Conservation (phyloP, 2,797 vertebrate genomes). For the Anguilla pacifica region DNA sequence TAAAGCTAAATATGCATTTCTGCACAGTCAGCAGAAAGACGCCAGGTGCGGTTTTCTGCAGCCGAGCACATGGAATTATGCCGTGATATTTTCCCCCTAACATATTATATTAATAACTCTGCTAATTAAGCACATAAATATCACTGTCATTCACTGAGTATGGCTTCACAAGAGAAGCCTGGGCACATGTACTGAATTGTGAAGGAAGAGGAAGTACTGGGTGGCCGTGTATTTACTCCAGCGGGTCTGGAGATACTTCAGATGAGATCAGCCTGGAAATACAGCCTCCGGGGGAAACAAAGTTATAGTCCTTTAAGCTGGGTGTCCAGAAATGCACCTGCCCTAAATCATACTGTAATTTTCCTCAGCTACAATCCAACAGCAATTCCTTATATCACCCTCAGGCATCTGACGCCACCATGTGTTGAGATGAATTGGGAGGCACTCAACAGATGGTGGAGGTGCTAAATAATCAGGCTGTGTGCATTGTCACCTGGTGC, state of each 20-base stretch:
- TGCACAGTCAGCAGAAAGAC: constrained; percentile 28
- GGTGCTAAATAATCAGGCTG: constrained; percentile 28
- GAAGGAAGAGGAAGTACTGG: background rate
- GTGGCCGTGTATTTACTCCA: background rate
- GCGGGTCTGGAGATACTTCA: background rate
- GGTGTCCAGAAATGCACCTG: constrained; percentile 2
- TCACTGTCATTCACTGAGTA: constrained; percentile 8
- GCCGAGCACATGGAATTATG: constrained; percentile 18
- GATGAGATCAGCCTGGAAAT: background rate
- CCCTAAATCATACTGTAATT: constrained; percentile 28
- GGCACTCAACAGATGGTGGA: constrained; percentile 21
- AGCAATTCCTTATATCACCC: constrained; percentile 20
- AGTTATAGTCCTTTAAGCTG: constrained; percentile 8
- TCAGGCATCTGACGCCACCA: constrained; percentile 22
- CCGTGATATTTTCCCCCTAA: constrained; percentile 20
- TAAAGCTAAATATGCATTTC: constrained; percentile 33
- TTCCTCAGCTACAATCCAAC: constrained; percentile 7
- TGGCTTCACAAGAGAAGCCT: background rate
- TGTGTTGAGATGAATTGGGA: constrained; percentile 22
- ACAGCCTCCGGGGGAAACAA: background rate
- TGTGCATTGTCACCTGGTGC: constrained; percentile 25
- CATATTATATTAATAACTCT: constrained; percentile 27
- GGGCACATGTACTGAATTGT: background rate
- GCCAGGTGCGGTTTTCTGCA: constrained; percentile 15
- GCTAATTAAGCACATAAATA: constrained; percentile 33